Base-by-base conservation (phyloP, 2,888 invertebrate genomes). In the Loripinus fragilis region DNA sequence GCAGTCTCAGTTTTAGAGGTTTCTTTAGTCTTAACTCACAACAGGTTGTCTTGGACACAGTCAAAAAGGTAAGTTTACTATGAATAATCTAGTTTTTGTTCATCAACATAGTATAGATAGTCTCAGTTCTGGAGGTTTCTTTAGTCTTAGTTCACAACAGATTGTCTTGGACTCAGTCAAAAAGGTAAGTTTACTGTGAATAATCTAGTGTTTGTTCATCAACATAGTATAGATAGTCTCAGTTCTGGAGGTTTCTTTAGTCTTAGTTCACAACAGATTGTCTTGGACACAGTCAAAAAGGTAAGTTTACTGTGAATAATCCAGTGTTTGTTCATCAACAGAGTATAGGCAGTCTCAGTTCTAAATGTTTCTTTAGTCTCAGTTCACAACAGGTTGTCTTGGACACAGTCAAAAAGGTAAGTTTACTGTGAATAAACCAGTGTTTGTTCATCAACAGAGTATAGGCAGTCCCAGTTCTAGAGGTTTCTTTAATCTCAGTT, bases 251-350 rank as follows among this genome's bases (percentile, higher is more conserved):
- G 86, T 55, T 91, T 86, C 88, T 90, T 93, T 71, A 78, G 80
- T 67, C 80, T 94, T 7, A 88, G 90, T 71, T 86, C 89, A 20
- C 76, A 86, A 12, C 92, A 92, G 23, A 92, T 94, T 25, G 85
- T 94, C 65, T 79, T 94, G 38, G 93, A 93, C 69, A 90, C 93
- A 12, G 88, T 94, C 2, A 94, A 94, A 88, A 90, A 90, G 89
- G 92, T 92, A 71, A 78, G 86, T 73, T 28, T 20, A 90, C 93
- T 71, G 87, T 94, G 50, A 94, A 94, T 86, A 90, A 86, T 50
- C 92, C 92, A 0, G 85, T 93, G 41, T 42, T 67, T 55, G 67
- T 83, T 2, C 25, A 66, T n/a, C 55, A 78, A 30, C 50, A 70
- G 17, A 12, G 41, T 2, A 25, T n/a, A n/a, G 42, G 60, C 17